Conservation (phyloP, 2,797 vertebrate species). For the Aphelocoma californica region DNA sequence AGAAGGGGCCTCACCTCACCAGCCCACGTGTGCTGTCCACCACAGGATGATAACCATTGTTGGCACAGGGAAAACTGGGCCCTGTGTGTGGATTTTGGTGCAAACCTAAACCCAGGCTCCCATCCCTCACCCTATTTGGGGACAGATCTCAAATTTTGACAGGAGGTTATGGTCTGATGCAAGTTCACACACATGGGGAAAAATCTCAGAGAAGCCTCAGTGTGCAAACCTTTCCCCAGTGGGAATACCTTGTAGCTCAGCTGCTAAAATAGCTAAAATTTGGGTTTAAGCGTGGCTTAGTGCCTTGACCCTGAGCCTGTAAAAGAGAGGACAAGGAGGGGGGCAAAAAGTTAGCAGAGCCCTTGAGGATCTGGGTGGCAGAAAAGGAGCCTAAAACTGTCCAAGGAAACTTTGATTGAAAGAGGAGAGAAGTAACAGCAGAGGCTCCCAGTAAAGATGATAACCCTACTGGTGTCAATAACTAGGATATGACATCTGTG, state of each 20-base stretch:
- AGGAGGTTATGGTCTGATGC: background rate
- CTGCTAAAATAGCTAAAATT: background rate
- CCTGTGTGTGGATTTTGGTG: background rate
- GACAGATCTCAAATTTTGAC: background rate
- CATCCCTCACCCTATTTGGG: background rate
- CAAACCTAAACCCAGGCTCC: background rate
- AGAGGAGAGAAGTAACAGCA: background rate
- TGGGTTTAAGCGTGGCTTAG: background rate
- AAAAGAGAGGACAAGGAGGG: background rate
- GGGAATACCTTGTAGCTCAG: background rate
- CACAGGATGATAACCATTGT: background rate
- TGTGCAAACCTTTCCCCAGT: background rate
- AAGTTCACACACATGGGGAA: background rate
- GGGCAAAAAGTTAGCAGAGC: background rate
- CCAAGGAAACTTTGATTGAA: background rate
- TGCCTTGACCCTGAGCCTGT: background rate
- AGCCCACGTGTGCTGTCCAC: fast-evolving
- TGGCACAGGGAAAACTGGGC: background rate
- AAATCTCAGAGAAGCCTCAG: background rate
- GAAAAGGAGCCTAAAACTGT: background rate
- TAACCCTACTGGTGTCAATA: background rate
- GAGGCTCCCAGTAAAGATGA: background rate
- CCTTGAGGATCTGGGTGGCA: background rate
- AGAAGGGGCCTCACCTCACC: background rate
- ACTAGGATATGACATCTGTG: background rate